Conservation (phyloP, 2,113 vertebrate species). For the Shinisaurus crocodilurus region DNA sequence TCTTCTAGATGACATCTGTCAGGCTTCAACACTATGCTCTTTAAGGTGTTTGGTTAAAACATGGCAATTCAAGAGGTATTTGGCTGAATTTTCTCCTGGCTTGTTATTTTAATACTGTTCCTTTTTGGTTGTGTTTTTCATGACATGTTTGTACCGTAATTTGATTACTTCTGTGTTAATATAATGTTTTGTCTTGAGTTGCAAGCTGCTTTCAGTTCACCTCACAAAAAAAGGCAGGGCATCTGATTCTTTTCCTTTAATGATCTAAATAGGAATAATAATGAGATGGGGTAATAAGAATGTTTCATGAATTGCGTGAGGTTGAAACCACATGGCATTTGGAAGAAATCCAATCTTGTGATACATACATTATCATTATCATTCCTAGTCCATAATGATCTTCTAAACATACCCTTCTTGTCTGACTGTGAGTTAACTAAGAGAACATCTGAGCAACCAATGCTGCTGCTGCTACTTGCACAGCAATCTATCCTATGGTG, state of each 20-base stretch:
- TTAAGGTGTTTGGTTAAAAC: background rate
- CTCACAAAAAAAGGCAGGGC: background rate
- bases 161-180: background rate
- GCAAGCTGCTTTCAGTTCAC: background rate
- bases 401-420: background rate
- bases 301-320: background rate
- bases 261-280: background rate
- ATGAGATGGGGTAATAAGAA: background rate
- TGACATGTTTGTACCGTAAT: background rate
- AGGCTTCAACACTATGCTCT: background rate
- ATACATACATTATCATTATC: background rate
- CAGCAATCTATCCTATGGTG: background rate
- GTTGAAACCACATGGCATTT: background rate
- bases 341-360: background rate
- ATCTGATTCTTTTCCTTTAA: background rate
- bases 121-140: background rate
- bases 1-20: background rate
- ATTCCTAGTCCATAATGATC: background rate
- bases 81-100: background rate
- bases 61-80: background rate
- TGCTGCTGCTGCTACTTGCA: background rate
- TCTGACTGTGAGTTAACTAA: conserved; percentile 14
- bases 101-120: background rate
- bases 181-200: background rate
- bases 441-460: conserved; percentile 39